These are phyloP conservation scores for Neotoxoptera formosana DNA, from an alignment of 1,140 invertebrate genomes.

Conservation along the genomic window DNA sequence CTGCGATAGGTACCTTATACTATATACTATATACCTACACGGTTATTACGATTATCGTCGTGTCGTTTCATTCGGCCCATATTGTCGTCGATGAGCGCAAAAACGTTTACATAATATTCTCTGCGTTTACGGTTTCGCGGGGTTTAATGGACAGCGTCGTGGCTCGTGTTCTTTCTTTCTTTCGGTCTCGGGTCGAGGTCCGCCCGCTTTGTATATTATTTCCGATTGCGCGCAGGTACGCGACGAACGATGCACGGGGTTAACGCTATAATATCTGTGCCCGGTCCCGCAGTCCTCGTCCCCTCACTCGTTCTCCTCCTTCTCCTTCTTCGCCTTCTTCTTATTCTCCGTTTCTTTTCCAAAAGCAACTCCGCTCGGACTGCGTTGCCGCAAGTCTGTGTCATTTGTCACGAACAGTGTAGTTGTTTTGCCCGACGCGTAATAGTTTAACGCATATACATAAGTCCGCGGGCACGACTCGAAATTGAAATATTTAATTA, in stretches of 20 bases:
- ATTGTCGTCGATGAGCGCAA: background rate
- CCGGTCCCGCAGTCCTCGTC: background rate
- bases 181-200: background rate
- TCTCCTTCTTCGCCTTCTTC: background rate
- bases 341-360: background rate
- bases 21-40: background rate
- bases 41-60: background rate
- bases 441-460: background rate
- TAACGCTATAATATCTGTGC: background rate
- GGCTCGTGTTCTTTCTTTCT: background rate
- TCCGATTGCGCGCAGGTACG: background rate
- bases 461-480: background rate
- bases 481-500: constrained; percentile 16
- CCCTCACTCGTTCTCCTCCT: background rate
- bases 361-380: background rate
- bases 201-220: background rate
- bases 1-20: background rate
- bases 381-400: background rate
- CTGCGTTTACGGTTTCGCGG: background rate
- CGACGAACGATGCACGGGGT: background rate
- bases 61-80: background rate
- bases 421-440: background rate
- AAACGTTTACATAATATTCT: background rate
- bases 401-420: constrained; percentile 1
- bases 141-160: background rate